phyloP scores from a whole-genome alignment of 2,797 vertebrate species.

The Taeniopygia guttata region DNA sequence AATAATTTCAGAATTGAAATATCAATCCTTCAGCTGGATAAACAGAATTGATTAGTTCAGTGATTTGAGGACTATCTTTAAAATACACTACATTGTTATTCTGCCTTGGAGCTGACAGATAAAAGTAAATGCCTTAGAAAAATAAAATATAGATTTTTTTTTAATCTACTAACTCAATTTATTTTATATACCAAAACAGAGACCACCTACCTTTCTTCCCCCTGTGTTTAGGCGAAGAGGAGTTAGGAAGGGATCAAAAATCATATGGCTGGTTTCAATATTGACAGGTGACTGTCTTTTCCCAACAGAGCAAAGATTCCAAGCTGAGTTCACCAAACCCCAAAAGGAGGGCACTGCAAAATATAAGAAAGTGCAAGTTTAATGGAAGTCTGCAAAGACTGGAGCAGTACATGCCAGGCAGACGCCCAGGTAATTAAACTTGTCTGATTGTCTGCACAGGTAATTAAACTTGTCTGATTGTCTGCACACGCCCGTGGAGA shows the following conservation, averaged over 20 bases:
- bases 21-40: neutral
- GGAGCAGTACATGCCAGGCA: neutral
- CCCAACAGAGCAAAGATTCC: constrained; percentile 98
- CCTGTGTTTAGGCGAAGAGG: constrained; percentile 96
- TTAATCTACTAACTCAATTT: neutral
- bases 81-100: neutral
- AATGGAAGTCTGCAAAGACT: neutral
- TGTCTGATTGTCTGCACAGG: neutral
- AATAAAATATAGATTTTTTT: neutral
- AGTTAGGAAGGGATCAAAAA: constrained; percentile 96
- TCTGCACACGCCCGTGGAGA: neutral
- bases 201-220: constrained; percentile 89
- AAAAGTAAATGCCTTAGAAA: neutral
- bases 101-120: neutral
- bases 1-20: neutral
- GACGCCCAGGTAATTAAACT: neutral
- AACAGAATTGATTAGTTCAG: neutral
- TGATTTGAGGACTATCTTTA: neutral
- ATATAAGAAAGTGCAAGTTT: constrained; percentile 1
- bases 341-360: constrained; percentile 95
- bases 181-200: neutral
- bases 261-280: constrained; percentile 99
- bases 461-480: neutral
- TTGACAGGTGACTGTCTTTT: constrained; percentile 98
- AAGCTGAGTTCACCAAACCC: constrained; percentile 98